phyloP scores from a whole-genome alignment of 92 coral and sea anemone genomes.

The Montipora capitata region DNA sequence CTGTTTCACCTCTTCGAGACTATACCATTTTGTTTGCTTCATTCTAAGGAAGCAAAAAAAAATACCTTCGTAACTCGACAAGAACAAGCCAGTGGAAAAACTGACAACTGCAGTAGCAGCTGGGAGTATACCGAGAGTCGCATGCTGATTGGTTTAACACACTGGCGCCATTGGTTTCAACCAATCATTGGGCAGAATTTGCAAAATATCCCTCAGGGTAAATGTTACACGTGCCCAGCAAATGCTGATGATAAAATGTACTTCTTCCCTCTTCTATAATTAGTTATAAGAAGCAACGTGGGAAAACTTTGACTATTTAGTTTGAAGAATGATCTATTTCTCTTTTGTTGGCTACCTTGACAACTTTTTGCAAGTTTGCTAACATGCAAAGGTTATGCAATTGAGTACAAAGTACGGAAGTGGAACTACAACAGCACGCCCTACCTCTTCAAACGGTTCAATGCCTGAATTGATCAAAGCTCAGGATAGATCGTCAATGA shows the following conservation, averaged over 20 bases:
- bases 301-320: no score
- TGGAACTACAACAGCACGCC: no score
- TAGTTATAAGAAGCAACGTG: no score
- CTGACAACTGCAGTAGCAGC: not conserved
- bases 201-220: not conserved
- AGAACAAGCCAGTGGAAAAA: not conserved
- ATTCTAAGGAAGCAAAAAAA: constrained; percentile 15
- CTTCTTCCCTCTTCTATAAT: no score
- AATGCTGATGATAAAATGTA: no score
- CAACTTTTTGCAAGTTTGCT: not conserved
- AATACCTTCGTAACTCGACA: not conserved
- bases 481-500: no score
- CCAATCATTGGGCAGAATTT: constrained; percentile 21
- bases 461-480: no score
- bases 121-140: not conserved
- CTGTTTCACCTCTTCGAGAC: constrained; percentile 87
- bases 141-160: constrained; percentile 36
- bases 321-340: not conserved
- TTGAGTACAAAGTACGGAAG: no score
- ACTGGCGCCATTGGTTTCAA: not conserved
- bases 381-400: not conserved
- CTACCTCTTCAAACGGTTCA: no score
- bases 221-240: not conserved
- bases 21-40: constrained; percentile 50
- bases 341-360: not conserved